Conservation (phyloP, 2,888 invertebrate genomes). For the Galerucella nymphaeae region DNA sequence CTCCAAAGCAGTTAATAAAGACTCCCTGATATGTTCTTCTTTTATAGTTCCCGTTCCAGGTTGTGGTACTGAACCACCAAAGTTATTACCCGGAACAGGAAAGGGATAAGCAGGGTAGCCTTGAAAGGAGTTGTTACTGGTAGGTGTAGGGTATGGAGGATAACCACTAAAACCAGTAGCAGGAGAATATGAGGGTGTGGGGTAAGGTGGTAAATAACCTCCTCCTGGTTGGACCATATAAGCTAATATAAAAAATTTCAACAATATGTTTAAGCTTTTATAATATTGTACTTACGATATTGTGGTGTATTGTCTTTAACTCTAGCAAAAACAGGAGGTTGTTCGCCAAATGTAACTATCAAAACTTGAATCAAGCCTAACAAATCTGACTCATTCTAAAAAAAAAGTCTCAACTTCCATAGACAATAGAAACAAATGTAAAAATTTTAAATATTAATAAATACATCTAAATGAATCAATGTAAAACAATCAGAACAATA, state of each 20-base stretch:
- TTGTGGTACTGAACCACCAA: slow-evolving; percentile 57
- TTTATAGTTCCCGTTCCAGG: slow-evolving; percentile 84
- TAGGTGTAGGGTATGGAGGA: slow-evolving; percentile 48
- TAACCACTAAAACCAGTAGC: slow-evolving; percentile 41
- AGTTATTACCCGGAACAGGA: slow-evolving; percentile 47
- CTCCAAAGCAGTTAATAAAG: slow-evolving; percentile 93
- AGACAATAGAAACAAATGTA: too few species aligned
- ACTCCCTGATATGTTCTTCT: slow-evolving; percentile 94
- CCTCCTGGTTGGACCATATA: slow-evolving; percentile 63
- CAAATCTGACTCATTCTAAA: slow-evolving; percentile 83
- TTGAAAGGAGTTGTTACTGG: slow-evolving; percentile 39
- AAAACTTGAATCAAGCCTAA: slow-evolving; percentile 90
- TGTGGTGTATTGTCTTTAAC: slow-evolving; percentile 69
- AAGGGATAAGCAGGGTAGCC: slow-evolving; percentile 47
- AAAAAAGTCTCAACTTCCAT: slow-evolving; percentile 24
- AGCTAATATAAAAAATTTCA: slow-evolving; percentile 54
- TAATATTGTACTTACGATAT: slow-evolving; percentile 62
- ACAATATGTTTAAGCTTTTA: neutral
- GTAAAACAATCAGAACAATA: neutral
- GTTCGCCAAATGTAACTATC: slow-evolving; percentile 92
- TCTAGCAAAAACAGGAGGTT: slow-evolving; percentile 92
- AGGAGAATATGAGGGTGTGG: slow-evolving; percentile 46
- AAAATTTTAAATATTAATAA: too few species aligned
- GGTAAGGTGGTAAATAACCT: slow-evolving; percentile 52
- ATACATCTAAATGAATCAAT: neutral